Base-by-base conservation (phyloP, 2,888 invertebrate species). In the Dyspetes luteomarginatus region DNA sequence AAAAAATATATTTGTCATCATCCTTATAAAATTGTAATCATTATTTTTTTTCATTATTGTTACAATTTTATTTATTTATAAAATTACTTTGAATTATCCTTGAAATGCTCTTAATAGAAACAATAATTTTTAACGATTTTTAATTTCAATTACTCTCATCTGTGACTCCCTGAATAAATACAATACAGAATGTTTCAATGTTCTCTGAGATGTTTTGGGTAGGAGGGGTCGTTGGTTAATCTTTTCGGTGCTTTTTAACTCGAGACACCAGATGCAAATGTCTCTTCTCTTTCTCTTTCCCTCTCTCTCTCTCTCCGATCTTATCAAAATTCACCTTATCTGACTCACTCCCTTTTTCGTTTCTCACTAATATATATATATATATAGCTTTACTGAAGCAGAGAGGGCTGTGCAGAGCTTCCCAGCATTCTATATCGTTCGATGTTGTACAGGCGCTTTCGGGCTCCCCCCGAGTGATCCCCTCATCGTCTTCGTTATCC, bases 281-380 rank as follows among this genome's bases (percentile, higher is more conserved):
- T 17, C 43, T 36, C n/a, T 28, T 22, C 65, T 30, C 22, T 4
- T 22, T 22, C 24, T 22, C 43, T 9, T 19, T 55, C 26, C 15
- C 56, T n/a, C 19, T 55, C 52, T 48, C 19, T 9, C 48, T 1
- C 24, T 15, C 19, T 52, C 19, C 5, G 55, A 67, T 73, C 67
- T 78, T 74, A 74, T 74, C 68, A 68, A 62, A 73, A 78, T 74
- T 78, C 62, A 56, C 36, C 68, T 78, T 68, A 74, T 74, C 73
- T 62, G 50, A 24, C 68, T 73, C 50, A 22, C 52, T 72, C 52
- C 36, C 52, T 67, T 55, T 36, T 52, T 43, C 58, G 58, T 15
- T 36, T 65, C 69, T 50, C 36, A 2, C 28, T 36, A 45, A 12
- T n/a, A n/a, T n/a, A n/a, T n/a, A n/a, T n/a, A n/a, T n/a, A n/a